Base-by-base conservation (phyloP, 2,888 invertebrate species). In the Tiliacea aurago region DNA sequence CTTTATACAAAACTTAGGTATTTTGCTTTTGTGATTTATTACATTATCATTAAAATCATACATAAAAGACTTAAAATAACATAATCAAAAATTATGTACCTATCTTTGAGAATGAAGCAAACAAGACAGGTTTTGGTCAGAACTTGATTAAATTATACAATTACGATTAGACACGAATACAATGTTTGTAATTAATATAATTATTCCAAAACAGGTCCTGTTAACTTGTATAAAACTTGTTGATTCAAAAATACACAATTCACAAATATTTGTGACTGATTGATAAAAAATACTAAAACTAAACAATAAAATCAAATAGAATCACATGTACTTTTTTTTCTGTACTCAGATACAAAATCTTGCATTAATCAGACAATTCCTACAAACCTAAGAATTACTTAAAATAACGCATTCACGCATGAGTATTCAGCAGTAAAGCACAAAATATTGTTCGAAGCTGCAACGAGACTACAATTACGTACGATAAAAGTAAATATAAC, bases 371-470 rank as follows among this genome's bases (percentile, higher is more conserved):
- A 87, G 86, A 87, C 88, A 94, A 89, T 88, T 87, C 89, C 91
- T 93, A 93, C 86, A 92, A 92, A 91, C 91, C 86, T 93, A 92
- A 91, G 89, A 79, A 91, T 89, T 88, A 86, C 91, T 93, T 93
- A 94, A 93, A 93, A 92, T 93, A 93, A 95, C 91, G 94, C 95
- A 95, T 95, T 92, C 94, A 95, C 95, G 93, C 95, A 94, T 96
- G 96, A 96, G 96, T 96, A 96, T 96, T 96, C 94, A 94, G 95
- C 95, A 92, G 91, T 96, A 96, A 96, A 96, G 96, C 96, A 95
- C 94, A 93, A 93, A 91, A 92, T 90, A 89, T 95, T 96, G 95
- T 93, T 96, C 95, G 90, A 95, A 96, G 96, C 96, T 96, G 96
- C 96, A 94, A 95, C 94, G 90, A 93, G 94, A 95, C 93, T 94